These are phyloP conservation scores for Melanargia galathea DNA, from an alignment of 2,888 invertebrate genomes.

Conservation along the genomic window DNA sequence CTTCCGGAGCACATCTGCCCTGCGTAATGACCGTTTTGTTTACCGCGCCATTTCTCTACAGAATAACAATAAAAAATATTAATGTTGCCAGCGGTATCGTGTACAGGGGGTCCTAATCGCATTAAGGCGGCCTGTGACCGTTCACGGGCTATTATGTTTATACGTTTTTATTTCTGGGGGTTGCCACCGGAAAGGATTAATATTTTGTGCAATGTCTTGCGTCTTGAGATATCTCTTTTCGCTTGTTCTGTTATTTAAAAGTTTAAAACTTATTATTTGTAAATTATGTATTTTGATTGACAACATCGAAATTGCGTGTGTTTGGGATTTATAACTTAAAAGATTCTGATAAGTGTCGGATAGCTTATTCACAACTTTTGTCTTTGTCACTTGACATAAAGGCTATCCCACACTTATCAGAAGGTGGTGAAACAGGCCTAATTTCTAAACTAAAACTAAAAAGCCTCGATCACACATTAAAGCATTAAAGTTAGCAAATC, in stretches of 20 bases:
- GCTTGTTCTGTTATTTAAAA: background rate
- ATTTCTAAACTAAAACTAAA: too few relatives aligned
- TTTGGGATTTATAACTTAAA: too few relatives aligned
- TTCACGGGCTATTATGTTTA: slow-evolving; percentile 77
- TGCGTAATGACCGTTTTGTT: slow-evolving; percentile 69
- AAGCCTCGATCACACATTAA: too few relatives aligned
- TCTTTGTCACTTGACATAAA: too few relatives aligned
- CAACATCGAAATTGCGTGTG: too few relatives aligned
- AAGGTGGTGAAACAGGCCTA: too few relatives aligned
- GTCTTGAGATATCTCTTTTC: slow-evolving; percentile 4
- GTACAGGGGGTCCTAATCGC: slow-evolving; percentile 59
- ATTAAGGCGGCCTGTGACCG: slow-evolving; percentile 70
- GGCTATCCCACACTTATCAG: too few relatives aligned
- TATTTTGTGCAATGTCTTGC: slow-evolving; percentile 26
- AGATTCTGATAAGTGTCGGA: too few relatives aligned
- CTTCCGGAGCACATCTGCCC: slow-evolving; percentile 51
- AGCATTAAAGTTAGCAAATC: too few relatives aligned
- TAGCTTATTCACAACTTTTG: too few relatives aligned
- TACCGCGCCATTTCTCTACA: slow-evolving; percentile 70
- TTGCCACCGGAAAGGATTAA: slow-evolving; percentile 59
- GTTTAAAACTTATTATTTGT: background rate
- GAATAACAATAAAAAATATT: slow-evolving; percentile 77
- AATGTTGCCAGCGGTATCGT: slow-evolving; percentile 68
- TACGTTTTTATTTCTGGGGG: slow-evolving; percentile 70
- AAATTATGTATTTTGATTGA: background rate